Percentiles rank a stretch among this genome's conserved stretches.
Evolutionary conservation across 2,113 vertebrate genomes (phyloP).

Genomic region (Notothenia rossii): DNA sequence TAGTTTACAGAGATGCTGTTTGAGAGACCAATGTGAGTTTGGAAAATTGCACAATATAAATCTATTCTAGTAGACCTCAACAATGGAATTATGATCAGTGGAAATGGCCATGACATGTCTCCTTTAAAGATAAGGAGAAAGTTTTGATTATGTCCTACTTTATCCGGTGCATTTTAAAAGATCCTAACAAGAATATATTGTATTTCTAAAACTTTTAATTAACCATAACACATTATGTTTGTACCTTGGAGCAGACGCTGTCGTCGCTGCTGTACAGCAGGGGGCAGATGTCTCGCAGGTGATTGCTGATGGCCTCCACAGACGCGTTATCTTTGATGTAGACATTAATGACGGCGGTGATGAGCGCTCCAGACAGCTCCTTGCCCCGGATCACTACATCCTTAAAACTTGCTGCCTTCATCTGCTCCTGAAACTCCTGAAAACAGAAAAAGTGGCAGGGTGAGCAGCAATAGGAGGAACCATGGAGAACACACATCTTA

Average conservation of each 20-base stretch:
- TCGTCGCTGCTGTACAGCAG: slow-evolving; percentile 96
- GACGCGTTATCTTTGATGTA: slow-evolving; percentile 97
- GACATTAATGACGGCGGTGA: slow-evolving; percentile 95
- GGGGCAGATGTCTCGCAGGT: slow-evolving; percentile 93
- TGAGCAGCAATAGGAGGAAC: slow-evolving; percentile 1
- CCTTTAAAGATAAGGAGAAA: too few species aligned
- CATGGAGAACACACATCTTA: neutral
- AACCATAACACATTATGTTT: neutral
- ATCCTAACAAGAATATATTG: neutral
- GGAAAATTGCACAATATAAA: too few species aligned
- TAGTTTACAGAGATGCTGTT: too few species aligned
- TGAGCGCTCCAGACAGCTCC: slow-evolving; percentile 93
- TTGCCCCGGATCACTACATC: slow-evolving; percentile 94
- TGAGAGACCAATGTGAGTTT: too few species aligned
- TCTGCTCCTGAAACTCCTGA: slow-evolving; percentile 95
- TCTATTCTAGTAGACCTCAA: too few species aligned
- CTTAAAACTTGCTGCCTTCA: slow-evolving; percentile 94
- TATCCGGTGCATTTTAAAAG: neutral
- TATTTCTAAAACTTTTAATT: neutral
- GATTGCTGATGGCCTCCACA: slow-evolving; percentile 94
- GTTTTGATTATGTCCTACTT: neutral
- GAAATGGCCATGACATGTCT: too few species aligned
- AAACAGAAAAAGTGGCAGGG: neutral
- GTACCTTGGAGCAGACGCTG: slow-evolving; percentile 96
- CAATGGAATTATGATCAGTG: too few species aligned